Evolutionary conservation across 2,888 invertebrate species (phyloP).

Genomic region (Leptinotarsa tumamoca): DNA sequence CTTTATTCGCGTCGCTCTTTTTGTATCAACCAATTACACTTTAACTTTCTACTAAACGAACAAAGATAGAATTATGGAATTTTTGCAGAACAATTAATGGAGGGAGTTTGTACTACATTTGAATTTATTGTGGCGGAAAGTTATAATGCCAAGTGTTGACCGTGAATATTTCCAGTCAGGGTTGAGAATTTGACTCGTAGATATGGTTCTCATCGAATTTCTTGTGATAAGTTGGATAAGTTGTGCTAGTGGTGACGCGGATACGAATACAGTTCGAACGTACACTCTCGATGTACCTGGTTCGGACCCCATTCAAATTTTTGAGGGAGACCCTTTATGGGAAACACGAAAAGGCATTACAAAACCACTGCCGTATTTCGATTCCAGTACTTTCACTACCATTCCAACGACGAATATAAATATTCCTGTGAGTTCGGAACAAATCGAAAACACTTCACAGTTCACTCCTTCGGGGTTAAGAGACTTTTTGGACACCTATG

Average conservation of each 20-base stretch:
- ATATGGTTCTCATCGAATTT: constrained; percentile 50
- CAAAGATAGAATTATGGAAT: constrained; percentile 49
- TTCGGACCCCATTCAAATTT: constrained; percentile 70
- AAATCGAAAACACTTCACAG: constrained; percentile 52
- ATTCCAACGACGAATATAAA: constrained; percentile 43
- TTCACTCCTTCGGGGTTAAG: constrained; percentile 66
- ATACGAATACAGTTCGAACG: constrained; percentile 63
- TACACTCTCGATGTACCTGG: constrained; percentile 72
- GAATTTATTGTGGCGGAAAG: constrained; percentile 58
- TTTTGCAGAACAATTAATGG: constrained; percentile 49
- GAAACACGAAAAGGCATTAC: constrained; percentile 31
- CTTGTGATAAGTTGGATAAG: constrained; percentile 35
- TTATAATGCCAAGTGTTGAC: constrained; percentile 54
- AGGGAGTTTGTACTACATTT: constrained; percentile 59
- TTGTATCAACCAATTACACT: constrained; percentile 36
- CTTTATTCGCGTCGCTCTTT: constrained; percentile 33
- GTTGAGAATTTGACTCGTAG: constrained; percentile 49
- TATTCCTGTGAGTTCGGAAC: constrained; percentile 59
- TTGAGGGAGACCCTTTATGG: constrained; percentile 67
- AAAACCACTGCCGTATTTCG: constrained; percentile 24
- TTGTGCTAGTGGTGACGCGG: constrained; percentile 30
- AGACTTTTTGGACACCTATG: constrained; percentile 73
- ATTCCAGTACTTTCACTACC: constrained; percentile 36
- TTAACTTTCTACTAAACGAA: constrained; percentile 42
- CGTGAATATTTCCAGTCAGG: constrained; percentile 54